Conservation (phyloP, 1,140 invertebrate genomes). For the Drosophila azteca region DNA sequence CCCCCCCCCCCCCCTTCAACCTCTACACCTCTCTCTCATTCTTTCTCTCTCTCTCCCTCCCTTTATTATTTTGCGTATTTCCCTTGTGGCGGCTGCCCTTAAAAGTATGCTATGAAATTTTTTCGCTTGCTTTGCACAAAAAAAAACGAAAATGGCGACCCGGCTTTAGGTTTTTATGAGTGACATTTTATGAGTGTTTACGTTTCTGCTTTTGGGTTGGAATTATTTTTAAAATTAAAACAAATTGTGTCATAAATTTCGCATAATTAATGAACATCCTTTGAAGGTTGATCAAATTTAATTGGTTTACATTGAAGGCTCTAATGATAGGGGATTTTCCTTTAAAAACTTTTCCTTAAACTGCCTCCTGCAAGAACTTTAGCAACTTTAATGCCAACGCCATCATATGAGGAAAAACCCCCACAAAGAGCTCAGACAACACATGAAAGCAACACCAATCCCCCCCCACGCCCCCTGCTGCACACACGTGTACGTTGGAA, state of each 20-base stretch:
- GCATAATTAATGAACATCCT: constrained; percentile 18
- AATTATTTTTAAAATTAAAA: constrained; percentile 3
- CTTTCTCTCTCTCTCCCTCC: background rate
- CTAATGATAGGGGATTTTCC: too few species aligned
- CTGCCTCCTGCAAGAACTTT: background rate
- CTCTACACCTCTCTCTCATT: background rate
- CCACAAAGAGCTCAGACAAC: too few species aligned
- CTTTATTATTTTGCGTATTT: constrained; percentile 1
- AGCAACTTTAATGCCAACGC: too few species aligned
- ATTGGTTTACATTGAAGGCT: constrained; percentile 19
- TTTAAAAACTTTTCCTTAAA: constrained; percentile 1
- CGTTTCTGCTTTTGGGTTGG: too few species aligned
- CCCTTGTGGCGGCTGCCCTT: background rate
- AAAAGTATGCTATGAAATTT: constrained; percentile 12
- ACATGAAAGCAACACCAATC: too few species aligned
- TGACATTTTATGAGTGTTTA: too few species aligned
- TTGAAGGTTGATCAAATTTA: constrained; percentile 4
- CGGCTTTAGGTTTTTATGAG: constrained; percentile 33
- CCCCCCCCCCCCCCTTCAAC: too few species aligned
- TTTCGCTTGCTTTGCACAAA: constrained; percentile 32
- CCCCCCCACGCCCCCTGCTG: too few species aligned
- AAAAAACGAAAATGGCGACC: background rate
- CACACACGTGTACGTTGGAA: too few species aligned
- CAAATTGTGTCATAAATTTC: constrained; percentile 9
- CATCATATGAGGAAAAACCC: too few species aligned